A percentile compares a stretch with the other conserved stretches of the same genome.
These are phyloP conservation scores for Amblyornis subalaris DNA, from an alignment of 2,113 vertebrate genomes.

Conservation along the genomic window DNA sequence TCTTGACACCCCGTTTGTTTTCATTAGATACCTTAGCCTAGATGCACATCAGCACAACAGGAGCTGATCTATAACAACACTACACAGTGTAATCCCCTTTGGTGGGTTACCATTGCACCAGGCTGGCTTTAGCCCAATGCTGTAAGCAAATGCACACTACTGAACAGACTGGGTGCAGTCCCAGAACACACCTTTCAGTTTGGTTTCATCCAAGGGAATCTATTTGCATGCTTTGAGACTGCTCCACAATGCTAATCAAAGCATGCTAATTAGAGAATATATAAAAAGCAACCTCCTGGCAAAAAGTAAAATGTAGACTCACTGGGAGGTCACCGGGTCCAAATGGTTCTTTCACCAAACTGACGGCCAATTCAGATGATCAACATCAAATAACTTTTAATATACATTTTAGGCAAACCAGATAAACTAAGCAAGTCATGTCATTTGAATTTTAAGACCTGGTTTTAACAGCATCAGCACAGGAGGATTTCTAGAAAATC, in stretches of 20 bases:
- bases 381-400: not conserved
- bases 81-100: too few relatives aligned
- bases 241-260: not conserved
- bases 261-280: not conserved
- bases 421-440: not conserved
- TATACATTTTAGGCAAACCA: not conserved
- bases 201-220: not conserved
- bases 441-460: not conserved
- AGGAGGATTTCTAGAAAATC: not conserved
- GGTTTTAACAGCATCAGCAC: not conserved
- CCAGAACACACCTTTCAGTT: not conserved
- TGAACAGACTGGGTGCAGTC: accelerated
- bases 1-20: not conserved
- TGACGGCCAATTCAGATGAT: not conserved
- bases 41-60: not conserved
- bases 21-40: not conserved
- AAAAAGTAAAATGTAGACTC: not conserved
- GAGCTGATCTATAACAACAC: not conserved
- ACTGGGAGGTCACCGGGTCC: not conserved
- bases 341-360: not conserved
- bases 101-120: not conserved
- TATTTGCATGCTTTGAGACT: not conserved
- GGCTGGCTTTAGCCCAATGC: not conserved
- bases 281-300: not conserved
- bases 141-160: not conserved